A percentile compares a stretch with the other conserved stretches of the same genome.
Conservation (phyloP, 1,140 invertebrate genomes). For the Penaeus chinensis region DNA sequence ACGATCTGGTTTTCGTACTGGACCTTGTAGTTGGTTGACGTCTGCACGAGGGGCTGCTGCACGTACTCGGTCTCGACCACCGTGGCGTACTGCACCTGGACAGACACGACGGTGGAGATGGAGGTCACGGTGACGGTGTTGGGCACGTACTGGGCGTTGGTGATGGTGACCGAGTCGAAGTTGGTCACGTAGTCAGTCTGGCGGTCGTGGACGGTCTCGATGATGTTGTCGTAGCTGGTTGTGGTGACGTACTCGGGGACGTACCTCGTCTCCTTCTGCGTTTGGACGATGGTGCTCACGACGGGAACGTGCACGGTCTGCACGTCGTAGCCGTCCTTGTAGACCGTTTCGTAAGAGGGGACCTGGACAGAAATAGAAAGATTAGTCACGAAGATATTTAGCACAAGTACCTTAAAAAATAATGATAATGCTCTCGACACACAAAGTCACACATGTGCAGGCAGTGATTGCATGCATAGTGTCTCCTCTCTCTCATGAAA, state of each 20-base stretch:
- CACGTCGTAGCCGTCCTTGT: slow-evolving; percentile 20
- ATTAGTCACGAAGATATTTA: too few species aligned
- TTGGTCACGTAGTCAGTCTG: slow-evolving; percentile 29
- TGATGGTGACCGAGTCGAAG: slow-evolving; percentile 25
- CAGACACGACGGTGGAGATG: slow-evolving; percentile 27
- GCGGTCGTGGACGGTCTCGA: slow-evolving; percentile 34
- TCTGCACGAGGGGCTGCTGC: slow-evolving; percentile 32
- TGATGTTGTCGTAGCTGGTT: neutral
- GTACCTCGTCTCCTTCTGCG: slow-evolving; percentile 28
- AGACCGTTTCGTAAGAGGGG: slow-evolving; percentile 33
- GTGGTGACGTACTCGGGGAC: slow-evolving; percentile 48
- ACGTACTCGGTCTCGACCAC: slow-evolving; percentile 36
- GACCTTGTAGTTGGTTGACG: slow-evolving; percentile 23
- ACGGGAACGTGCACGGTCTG: slow-evolving; percentile 32
- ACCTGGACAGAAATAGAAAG: too few species aligned
- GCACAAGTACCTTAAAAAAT: too few species aligned
- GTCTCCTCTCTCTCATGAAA: too few species aligned
- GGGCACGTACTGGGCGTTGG: slow-evolving; percentile 32
- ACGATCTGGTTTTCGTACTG: slow-evolving; percentile 25
- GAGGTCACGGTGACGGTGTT: slow-evolving; percentile 44
- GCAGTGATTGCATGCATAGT: too few species aligned
- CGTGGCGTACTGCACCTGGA: slow-evolving; percentile 36
- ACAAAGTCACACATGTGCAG: too few species aligned
- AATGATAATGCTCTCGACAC: too few species aligned
- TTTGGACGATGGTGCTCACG: slow-evolving; percentile 29